phyloP scores from a whole-genome alignment of 2,113 vertebrate genomes.

The Macquaria australasica region DNA sequence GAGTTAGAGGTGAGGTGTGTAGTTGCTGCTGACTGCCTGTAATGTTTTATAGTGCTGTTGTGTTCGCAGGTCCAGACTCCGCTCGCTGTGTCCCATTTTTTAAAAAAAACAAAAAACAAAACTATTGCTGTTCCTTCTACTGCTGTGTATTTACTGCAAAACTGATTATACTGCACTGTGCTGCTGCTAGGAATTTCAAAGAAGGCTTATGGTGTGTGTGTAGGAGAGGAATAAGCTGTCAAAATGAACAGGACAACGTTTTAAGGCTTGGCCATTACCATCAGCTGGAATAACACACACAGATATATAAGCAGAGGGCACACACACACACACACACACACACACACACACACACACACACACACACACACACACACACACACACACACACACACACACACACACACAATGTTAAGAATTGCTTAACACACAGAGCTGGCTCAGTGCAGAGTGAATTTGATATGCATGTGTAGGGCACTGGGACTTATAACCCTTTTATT shows the following conservation, averaged over 20 bases:
- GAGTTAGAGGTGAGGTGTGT: constrained; percentile 25
- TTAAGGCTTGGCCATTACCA: constrained; percentile 5
- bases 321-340: too few relatives aligned
- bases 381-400: background rate
- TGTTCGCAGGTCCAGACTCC: background rate
- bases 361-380: too few relatives aligned
- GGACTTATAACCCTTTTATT: constrained; percentile 44
- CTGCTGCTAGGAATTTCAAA: background rate
- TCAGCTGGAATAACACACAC: constrained; percentile 16
- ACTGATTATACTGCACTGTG: constrained; percentile 23
- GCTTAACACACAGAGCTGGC: background rate
- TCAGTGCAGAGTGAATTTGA: background rate
- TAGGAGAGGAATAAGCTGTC: constrained; percentile 5
- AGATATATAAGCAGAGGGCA: background rate
- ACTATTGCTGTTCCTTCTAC: constrained; percentile 29
- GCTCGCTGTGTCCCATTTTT: constrained; percentile 14
- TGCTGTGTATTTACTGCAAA: constrained; percentile 44
- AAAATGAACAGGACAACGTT: constrained; percentile 21
- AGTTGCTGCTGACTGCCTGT: constrained; percentile 50
- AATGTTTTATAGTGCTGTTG: constrained; percentile 47
- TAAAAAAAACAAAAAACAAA: constrained; percentile 38
- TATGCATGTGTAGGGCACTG: background rate
- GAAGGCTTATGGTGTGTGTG: background rate
- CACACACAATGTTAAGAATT: background rate
- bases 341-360: background rate